Evolutionary conservation across 2,888 invertebrate genomes (phyloP).

Genomic region (Tortricodes alternella): DNA sequence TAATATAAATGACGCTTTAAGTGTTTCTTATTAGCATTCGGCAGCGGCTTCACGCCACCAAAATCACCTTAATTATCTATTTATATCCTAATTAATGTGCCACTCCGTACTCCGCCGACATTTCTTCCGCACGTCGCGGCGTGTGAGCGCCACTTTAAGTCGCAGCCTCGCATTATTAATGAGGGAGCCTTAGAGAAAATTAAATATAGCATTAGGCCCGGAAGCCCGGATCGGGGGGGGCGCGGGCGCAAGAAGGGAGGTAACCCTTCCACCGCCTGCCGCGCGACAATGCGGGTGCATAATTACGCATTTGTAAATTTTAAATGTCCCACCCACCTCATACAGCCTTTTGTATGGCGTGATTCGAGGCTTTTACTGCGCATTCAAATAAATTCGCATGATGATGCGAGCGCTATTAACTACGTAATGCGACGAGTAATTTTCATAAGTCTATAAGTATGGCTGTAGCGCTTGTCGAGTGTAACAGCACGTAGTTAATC

Average conservation of each 20-base stretch:
- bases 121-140: conserved; percentile 59
- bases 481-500: conserved; percentile 3
- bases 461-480: background rate
- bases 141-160: conserved; percentile 82
- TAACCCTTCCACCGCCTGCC: conserved; percentile 70
- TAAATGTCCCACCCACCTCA: conserved; percentile 80
- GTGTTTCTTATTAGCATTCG: background rate
- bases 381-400: conserved; percentile 67
- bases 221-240: conserved; percentile 71
- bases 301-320: conserved; percentile 83
- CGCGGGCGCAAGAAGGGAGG: conserved; percentile 49
- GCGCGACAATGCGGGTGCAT: conserved; percentile 82
- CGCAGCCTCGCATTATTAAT: conserved; percentile 81
- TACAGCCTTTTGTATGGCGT: conserved; percentile 79
- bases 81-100: conserved; percentile 26
- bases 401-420: conserved; percentile 68
- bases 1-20: background rate
- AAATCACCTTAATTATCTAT: conserved; percentile 25
- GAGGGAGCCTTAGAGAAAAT: conserved; percentile 83
- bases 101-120: conserved; percentile 42
- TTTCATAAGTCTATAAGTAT: conserved; percentile 49
- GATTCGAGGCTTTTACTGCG: conserved; percentile 77
- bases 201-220: conserved; percentile 83
- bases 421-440: conserved; percentile 55
- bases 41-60: conserved; percentile 7